phyloP scores from a whole-genome alignment of 2,113 vertebrate genomes.

The Theristicus caerulescens region DNA sequence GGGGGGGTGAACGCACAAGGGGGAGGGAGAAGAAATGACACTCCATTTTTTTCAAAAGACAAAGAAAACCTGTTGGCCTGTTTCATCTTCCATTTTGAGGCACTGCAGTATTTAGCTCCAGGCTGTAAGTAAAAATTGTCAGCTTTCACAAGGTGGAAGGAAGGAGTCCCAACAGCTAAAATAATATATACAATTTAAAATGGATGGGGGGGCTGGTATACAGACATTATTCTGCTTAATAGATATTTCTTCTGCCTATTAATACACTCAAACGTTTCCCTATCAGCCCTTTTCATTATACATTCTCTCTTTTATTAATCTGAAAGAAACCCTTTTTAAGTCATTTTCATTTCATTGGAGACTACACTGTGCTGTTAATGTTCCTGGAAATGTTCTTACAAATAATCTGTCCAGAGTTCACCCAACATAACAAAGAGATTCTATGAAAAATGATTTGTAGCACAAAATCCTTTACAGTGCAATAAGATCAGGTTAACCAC shows the following conservation, averaged over 20 bases:
- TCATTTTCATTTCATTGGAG: conserved; percentile 20
- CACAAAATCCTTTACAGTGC: conserved; percentile 63
- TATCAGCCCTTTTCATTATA: background rate
- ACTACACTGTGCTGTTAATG: background rate
- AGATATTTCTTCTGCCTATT: conserved; percentile 8
- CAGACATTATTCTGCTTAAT: background rate
- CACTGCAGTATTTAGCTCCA: conserved; percentile 29
- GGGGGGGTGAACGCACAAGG: background rate
- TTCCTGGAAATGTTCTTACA: conserved; percentile 43
- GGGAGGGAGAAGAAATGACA: conserved; percentile 52
- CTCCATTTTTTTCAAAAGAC: conserved; percentile 39
- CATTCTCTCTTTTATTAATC: background rate
- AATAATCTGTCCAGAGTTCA: conserved; percentile 56
- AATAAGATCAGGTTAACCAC: conserved; percentile 69
- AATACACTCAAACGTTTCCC: background rate
- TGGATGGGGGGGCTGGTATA: background rate
- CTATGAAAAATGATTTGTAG: conserved; percentile 71
- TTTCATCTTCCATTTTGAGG: conserved; percentile 60
- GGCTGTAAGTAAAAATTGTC: conserved; percentile 38
- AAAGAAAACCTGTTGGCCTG: conserved; percentile 63
- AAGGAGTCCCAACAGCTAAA: background rate
- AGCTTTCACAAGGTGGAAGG: conserved; percentile 23
- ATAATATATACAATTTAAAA: conserved; percentile 50
- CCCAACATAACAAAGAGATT: conserved; percentile 62
- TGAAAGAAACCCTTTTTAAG: background rate